Conservation (phyloP, 2,888 invertebrate species). For the Synergus umbraculus region DNA sequence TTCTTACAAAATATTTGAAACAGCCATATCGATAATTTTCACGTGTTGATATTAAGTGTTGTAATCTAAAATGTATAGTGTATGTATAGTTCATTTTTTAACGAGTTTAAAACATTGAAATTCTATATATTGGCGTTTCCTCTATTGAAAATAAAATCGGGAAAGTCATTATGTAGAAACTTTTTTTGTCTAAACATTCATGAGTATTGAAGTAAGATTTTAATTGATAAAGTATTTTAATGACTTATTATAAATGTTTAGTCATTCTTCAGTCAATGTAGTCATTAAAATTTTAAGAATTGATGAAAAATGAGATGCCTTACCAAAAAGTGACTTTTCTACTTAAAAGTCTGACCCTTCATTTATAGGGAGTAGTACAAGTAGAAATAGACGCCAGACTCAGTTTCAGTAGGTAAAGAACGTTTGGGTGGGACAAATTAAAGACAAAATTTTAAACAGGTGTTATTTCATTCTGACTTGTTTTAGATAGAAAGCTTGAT, state of each 20-base stretch:
- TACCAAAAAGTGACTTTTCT: background rate
- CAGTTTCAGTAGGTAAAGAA: constrained; percentile 2
- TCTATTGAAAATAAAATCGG: background rate
- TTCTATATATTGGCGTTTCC: background rate
- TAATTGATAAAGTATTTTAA: background rate
- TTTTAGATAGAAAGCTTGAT: background rate
- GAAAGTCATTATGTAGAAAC: background rate
- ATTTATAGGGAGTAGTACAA: background rate
- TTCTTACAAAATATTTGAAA: background rate
- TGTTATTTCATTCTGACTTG: background rate
- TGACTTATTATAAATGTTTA: background rate
- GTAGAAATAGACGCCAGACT: background rate
- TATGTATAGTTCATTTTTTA: background rate
- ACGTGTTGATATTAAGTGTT: background rate
- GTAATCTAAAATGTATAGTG: background rate
- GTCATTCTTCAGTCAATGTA: background rate
- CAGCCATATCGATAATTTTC: background rate
- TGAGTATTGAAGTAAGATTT: too few relatives aligned
- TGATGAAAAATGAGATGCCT: background rate
- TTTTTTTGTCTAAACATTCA: background rate
- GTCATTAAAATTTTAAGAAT: background rate
- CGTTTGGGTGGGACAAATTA: background rate
- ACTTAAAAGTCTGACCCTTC: background rate
- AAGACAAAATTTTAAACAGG: background rate
- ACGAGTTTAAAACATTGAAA: background rate